phyloP scores from a whole-genome alignment of 2,113 vertebrate genomes.

The Porphyrio hochstetteri region DNA sequence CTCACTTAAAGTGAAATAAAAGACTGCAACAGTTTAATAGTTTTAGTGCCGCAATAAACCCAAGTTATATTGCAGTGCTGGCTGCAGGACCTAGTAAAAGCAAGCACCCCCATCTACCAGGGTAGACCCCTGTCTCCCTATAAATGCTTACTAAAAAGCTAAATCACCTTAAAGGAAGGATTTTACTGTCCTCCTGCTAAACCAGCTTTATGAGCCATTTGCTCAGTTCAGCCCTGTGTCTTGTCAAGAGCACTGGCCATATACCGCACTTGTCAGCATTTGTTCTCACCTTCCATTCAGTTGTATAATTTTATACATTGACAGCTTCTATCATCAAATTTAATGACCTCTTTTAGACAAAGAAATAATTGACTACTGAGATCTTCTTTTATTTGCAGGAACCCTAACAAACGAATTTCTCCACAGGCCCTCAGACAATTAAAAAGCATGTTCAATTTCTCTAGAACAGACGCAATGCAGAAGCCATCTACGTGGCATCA shows the following conservation, averaged over 20 bases:
- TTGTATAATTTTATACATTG: conserved; percentile 46
- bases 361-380: conserved; percentile 46
- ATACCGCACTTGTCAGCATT: conserved; percentile 23
- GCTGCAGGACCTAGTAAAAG: conserved; percentile 50
- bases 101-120: not conserved
- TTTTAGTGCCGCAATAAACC: conserved; percentile 55
- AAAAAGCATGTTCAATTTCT: not conserved
- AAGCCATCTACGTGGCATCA: not conserved
- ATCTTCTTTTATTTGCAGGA: conserved; percentile 43
- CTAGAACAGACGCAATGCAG: not conserved
- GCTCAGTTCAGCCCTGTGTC: conserved; percentile 34
- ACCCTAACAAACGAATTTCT: conserved; percentile 24
- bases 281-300: conserved; percentile 55
- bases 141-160: conserved; percentile 52
- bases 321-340: conserved; percentile 66
- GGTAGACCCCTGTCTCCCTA: conserved; percentile 19
- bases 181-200: conserved; percentile 62
- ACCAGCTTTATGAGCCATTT: conserved; percentile 63
- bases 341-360: conserved; percentile 62
- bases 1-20: not conserved
- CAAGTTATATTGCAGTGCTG: conserved; percentile 11
- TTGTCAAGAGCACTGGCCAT: conserved; percentile 13
- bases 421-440: not conserved
- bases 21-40: not conserved
- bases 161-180: conserved; percentile 35